These are phyloP conservation scores for Cydia fagiglandana DNA, from an alignment of 1,140 invertebrate genomes.

Conservation along the genomic window DNA sequence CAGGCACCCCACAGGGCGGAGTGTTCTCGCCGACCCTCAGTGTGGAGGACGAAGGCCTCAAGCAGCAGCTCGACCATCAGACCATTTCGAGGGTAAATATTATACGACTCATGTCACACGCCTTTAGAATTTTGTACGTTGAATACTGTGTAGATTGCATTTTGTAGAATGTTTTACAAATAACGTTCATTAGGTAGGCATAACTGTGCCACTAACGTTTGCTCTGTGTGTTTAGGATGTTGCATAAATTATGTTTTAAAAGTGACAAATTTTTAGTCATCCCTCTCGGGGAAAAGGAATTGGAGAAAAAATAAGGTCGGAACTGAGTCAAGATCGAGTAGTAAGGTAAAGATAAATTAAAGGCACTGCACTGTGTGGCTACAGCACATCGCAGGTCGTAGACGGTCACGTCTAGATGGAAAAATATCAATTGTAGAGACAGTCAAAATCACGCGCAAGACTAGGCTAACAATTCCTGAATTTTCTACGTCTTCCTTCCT, in stretches of 20 bases:
- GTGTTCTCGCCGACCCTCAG: constrained; percentile 69
- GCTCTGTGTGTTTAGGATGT: constrained; percentile 27
- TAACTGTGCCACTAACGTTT: constrained; percentile 17
- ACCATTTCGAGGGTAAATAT: constrained; percentile 74
- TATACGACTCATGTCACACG: constrained; percentile 7
- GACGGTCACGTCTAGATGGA: constrained; percentile 13
- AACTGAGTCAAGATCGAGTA: constrained; percentile 73
- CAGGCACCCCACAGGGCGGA: constrained; percentile 67
- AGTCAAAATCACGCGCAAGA: constrained; percentile 24
- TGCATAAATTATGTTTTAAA: constrained; percentile 56
- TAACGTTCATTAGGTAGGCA: constrained; percentile 4
- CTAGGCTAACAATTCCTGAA: constrained; percentile 4
- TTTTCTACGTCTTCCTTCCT: background rate
- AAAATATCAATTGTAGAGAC: background rate
- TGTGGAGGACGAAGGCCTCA: constrained; percentile 71
- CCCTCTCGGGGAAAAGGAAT: constrained; percentile 71
- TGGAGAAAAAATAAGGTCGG: constrained; percentile 76
- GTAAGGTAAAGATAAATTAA: constrained; percentile 62
- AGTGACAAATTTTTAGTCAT: constrained; percentile 71
- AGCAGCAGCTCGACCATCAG: constrained; percentile 73
- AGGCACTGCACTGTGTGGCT: constrained; percentile 62
- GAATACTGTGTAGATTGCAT: constrained; percentile 32
- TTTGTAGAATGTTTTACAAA: constrained; percentile 13
- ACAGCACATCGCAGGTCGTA: constrained; percentile 47
- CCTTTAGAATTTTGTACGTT: constrained; percentile 31